Percentiles rank a stretch among this genome's conserved stretches.
Conservation (phyloP, 2,888 invertebrate species). For the Vanessa cardui region DNA sequence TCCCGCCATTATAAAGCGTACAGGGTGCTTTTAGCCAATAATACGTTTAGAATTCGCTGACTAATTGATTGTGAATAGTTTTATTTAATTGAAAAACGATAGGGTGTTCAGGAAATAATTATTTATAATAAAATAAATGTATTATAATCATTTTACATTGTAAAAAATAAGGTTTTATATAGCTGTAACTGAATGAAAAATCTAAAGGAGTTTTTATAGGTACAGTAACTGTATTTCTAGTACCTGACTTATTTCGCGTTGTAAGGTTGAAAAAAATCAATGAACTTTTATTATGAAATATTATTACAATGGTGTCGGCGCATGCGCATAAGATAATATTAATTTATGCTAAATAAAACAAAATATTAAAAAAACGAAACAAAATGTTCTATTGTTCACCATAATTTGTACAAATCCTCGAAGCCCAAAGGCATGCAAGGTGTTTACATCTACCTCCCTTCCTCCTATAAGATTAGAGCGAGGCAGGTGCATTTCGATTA, state of each 20-base stretch:
- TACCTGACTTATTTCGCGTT: background rate
- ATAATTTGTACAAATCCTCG: constrained; percentile 30
- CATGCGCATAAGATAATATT: too few species aligned
- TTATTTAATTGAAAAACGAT: constrained; percentile 65
- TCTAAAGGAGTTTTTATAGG: too few species aligned
- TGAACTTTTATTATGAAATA: background rate
- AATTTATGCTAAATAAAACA: too few species aligned
- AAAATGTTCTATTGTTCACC: background rate
- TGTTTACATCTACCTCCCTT: constrained; percentile 51
- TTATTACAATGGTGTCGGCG: background rate
- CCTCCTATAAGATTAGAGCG: constrained; percentile 45
- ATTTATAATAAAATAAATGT: background rate
- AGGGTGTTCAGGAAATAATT: constrained; percentile 47
- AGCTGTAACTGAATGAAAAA: too few species aligned
- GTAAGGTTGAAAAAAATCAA: too few species aligned
- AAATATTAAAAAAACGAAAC: background rate
- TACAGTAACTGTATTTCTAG: too few species aligned
- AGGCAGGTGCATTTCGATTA: constrained; percentile 62
- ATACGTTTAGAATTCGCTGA: constrained; percentile 71
- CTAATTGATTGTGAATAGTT: constrained; percentile 76
- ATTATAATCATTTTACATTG: background rate
- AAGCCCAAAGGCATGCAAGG: constrained; percentile 45
- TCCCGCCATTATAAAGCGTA: constrained; percentile 58
- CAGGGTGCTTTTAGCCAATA: constrained; percentile 67
- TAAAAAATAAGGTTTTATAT: too few species aligned